Conservation (phyloP, 2,797 vertebrate genomes). For the Myotis findleyi region DNA sequence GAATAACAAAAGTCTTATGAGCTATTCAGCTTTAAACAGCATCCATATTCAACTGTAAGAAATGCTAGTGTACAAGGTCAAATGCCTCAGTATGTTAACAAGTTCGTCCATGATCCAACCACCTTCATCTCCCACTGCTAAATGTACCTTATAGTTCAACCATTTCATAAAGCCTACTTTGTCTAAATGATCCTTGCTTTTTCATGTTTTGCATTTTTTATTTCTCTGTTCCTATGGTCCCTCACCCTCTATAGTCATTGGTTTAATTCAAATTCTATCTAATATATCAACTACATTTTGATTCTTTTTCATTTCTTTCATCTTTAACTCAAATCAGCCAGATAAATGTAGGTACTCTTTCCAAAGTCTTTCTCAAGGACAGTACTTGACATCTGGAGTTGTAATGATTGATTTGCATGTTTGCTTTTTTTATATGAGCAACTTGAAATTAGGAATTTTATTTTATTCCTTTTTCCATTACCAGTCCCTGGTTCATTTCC, state of each 20-base stretch:
- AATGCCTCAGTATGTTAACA: not conserved
- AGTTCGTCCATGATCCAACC: not conserved
- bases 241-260: not conserved
- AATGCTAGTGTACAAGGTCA: not conserved
- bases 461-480: not conserved
- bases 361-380: not conserved
- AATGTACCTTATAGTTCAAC: not conserved
- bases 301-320: not conserved
- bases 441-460: not conserved
- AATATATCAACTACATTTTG: not conserved
- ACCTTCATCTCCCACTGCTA: not conserved
- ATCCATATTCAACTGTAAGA: not conserved
- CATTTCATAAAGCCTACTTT: not conserved
- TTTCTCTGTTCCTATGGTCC: not conserved
- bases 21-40: conserved; percentile 28
- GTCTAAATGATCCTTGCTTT: not conserved
- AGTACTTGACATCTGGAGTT: not conserved
- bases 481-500: not conserved
- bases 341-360: not conserved
- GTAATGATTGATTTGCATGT: not conserved
- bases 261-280: not conserved
- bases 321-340: not conserved
- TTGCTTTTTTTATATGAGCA: not conserved
- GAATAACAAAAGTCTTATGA: not conserved
- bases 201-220: not conserved